Conservation (phyloP, 2,113 vertebrate genomes). For the Neolamprologus toae region DNA sequence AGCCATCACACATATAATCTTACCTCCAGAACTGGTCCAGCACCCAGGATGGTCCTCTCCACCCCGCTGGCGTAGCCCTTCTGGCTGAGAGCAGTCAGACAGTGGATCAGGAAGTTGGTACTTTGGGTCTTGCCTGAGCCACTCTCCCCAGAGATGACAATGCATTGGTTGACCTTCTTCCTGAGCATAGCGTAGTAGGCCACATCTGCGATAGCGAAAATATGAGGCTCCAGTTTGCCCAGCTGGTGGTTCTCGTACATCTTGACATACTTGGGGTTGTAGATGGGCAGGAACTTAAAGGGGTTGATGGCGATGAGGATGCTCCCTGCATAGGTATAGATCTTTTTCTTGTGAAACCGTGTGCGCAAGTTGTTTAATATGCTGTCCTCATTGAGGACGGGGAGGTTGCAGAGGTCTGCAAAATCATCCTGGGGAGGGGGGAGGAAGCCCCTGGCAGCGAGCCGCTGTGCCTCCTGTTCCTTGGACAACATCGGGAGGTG, state of each 20-base stretch:
- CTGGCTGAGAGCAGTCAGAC: slow-evolving; percentile 94
- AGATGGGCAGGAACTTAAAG: slow-evolving; percentile 97
- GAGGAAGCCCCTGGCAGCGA: slow-evolving; percentile 88
- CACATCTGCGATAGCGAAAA: slow-evolving; percentile 95
- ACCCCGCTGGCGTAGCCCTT: slow-evolving; percentile 96
- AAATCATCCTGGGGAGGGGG: slow-evolving; percentile 85
- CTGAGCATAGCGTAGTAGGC: slow-evolving; percentile 95
- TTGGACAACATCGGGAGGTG: slow-evolving; percentile 76
- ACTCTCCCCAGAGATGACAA: slow-evolving; percentile 97
- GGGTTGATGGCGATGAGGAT: slow-evolving; percentile 97
- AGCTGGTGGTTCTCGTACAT: slow-evolving; percentile 97
- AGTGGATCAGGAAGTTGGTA: slow-evolving; percentile 99
- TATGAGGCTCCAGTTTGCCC: slow-evolving; percentile 94
- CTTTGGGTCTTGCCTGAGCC: slow-evolving; percentile 98
- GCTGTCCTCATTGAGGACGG: slow-evolving; percentile 80
- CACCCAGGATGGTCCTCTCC: slow-evolving; percentile 95
- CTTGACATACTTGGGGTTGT: slow-evolving; percentile 98
- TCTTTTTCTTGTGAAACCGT: slow-evolving; percentile 91
- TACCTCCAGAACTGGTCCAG: slow-evolving; percentile 97
- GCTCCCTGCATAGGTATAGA: slow-evolving; percentile 95
- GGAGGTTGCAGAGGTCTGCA: slow-evolving; percentile 92
- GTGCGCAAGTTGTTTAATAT: slow-evolving; percentile 85
- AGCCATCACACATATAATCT: not conserved
- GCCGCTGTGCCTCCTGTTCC: slow-evolving; percentile 72
- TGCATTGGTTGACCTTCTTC: slow-evolving; percentile 91